phyloP scores from a whole-genome alignment of 2,113 vertebrate species.

The Pteropus alecto region DNA sequence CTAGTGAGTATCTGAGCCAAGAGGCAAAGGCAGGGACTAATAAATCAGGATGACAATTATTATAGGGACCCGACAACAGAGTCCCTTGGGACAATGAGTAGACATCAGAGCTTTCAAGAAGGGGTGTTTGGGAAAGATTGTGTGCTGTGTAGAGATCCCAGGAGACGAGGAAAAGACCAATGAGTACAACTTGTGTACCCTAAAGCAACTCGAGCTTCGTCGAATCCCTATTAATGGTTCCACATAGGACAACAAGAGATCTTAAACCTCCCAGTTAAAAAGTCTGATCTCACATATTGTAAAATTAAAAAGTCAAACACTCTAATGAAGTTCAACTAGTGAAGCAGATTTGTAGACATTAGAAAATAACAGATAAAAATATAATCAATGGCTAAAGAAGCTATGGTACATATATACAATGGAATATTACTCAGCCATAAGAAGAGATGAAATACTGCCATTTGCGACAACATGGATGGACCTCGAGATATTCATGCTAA shows the following conservation, averaged over 20 bases:
- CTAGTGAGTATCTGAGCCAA: not conserved
- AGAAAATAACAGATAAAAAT: not conserved
- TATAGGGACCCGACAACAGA: not conserved
- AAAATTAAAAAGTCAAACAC: not conserved
- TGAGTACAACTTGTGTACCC: not conserved
- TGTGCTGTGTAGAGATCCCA: not conserved
- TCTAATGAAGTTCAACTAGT: not conserved
- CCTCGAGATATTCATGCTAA: too few species aligned
- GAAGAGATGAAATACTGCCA: too few species aligned
- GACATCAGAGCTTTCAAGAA: not conserved
- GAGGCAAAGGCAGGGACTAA: not conserved
- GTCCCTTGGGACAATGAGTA: not conserved
- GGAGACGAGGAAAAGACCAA: not conserved
- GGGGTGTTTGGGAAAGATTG: not conserved
- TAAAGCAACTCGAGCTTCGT: not conserved
- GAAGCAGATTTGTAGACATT: not conserved
- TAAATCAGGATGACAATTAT: not conserved
- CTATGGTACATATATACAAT: too few species aligned
- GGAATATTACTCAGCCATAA: too few species aligned
- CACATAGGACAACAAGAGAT: not conserved
- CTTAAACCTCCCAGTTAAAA: not conserved
- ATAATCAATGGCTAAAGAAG: not conserved
- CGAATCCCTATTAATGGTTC: not conserved
- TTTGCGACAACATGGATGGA: too few species aligned
- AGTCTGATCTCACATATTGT: not conserved